phyloP scores from a whole-genome alignment of 2,888 invertebrate species.

The Ypsolopha scabrella region DNA sequence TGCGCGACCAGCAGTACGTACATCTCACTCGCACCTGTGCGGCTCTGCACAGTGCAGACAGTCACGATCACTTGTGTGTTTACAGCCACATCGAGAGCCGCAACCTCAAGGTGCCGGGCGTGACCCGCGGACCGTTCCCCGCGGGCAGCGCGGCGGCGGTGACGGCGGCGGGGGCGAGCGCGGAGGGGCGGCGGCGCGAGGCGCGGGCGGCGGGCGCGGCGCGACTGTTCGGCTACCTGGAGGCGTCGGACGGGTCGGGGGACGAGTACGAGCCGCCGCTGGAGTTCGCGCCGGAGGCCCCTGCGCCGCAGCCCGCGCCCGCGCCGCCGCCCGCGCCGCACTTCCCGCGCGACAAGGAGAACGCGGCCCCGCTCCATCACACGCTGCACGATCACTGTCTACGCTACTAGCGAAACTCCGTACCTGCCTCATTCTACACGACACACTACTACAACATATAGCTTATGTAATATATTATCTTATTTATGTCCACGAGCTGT shows the following conservation, averaged over 20 bases:
- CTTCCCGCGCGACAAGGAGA: constrained; percentile 54
- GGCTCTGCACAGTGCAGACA: no score
- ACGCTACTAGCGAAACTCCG: constrained; percentile 34
- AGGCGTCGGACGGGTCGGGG: constrained; percentile 79
- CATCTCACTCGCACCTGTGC: neutral
- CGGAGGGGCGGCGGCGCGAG: constrained; percentile 14
- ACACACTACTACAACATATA: neutral
- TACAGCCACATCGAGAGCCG: constrained; percentile 74
- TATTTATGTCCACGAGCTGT: neutral
- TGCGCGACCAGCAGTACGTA: constrained; percentile 82
- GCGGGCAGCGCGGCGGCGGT: constrained; percentile 11
- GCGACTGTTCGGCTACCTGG: constrained; percentile 79
- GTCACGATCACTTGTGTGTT: constrained; percentile 9
- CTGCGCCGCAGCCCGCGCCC: constrained; percentile 10
- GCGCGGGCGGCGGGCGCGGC: constrained; percentile 66
- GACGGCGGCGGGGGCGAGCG: constrained; percentile 8
- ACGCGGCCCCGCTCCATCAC: constrained; percentile 51
- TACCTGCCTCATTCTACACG: neutral
- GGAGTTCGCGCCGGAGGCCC: constrained; percentile 20
- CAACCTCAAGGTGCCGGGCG: constrained; percentile 65
- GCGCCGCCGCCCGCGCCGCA: constrained; percentile 16
- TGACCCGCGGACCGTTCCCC: constrained; percentile 39
- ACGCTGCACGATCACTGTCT: constrained; percentile 51
- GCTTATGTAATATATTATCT: no score
- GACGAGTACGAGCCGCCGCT: constrained; percentile 51